Evolutionary conservation across 1,140 invertebrate genomes (phyloP).

Genomic region (Nephila pilipes): DNA sequence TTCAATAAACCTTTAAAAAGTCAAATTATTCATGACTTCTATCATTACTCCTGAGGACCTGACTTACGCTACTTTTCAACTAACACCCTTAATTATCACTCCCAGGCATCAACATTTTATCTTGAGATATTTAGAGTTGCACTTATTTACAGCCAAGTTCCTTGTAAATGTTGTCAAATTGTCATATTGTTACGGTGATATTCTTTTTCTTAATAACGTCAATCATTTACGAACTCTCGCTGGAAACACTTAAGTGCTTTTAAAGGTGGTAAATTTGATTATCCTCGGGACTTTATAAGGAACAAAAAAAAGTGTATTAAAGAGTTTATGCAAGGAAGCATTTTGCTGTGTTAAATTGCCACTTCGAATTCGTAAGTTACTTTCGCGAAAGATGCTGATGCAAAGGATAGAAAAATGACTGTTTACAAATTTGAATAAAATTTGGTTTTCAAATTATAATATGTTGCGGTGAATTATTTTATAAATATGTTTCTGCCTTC

Average conservation of each 20-base stretch:
- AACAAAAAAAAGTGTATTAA: not conserved
- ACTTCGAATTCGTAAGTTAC: not conserved
- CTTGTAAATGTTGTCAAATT: conserved; percentile 39
- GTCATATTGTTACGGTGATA: not conserved
- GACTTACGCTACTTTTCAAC: not conserved
- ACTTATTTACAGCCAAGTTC: not conserved
- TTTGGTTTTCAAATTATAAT: too few relatives aligned
- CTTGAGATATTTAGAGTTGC: not conserved
- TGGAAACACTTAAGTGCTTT: not conserved
- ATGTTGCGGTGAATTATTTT: too few relatives aligned
- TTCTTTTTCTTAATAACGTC: conserved; percentile 1
- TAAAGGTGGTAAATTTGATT: conserved; percentile 3
- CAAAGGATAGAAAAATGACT: too few relatives aligned
- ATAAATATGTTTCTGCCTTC: too few relatives aligned
- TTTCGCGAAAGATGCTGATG: not conserved
- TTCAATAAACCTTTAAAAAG: not conserved
- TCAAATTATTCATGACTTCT: not conserved
- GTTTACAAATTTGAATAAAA: too few relatives aligned
- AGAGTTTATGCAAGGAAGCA: too few relatives aligned
- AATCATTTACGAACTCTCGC: not conserved
- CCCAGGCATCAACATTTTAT: not conserved
- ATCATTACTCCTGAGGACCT: not conserved
- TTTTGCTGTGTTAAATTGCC: not conserved
- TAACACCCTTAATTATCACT: not conserved
- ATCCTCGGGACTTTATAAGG: not conserved